phyloP scores from a whole-genome alignment of 2,113 vertebrate genomes.

The Pedionomus torquatus region DNA sequence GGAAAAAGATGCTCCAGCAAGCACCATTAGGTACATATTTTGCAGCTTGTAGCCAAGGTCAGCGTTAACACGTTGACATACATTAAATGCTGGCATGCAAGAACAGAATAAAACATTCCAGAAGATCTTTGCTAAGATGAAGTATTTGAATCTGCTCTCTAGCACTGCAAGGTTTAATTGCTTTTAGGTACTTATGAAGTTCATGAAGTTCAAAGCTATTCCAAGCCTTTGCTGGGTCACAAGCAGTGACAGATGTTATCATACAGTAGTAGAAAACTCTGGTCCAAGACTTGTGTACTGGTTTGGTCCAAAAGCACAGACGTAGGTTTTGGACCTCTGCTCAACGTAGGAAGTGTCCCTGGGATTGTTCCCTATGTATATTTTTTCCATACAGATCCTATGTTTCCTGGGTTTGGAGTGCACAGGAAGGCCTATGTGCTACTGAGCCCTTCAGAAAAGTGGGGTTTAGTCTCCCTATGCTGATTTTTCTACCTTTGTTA shows the following conservation, averaged over 20 bases:
- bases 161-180: neutral
- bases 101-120: constrained; percentile 9
- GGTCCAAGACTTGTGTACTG: neutral
- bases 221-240: neutral
- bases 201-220: constrained; percentile 23
- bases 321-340: neutral
- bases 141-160: neutral
- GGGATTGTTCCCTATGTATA: neutral
- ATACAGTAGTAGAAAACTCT: neutral
- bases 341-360: neutral
- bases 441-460: neutral
- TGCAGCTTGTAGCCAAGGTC: neutral
- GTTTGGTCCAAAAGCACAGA: neutral
- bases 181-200: neutral
- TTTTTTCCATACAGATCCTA: neutral
- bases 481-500: constrained; percentile 28
- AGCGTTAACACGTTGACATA: neutral
- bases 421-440: neutral
- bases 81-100: neutral
- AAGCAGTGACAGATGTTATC: neutral
- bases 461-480: neutral
- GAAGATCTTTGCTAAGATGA: neutral
- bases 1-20: neutral
- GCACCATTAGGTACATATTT: neutral
- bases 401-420: neutral